Base-by-base conservation (phyloP, 2,888 invertebrate genomes). In the Oligia strigilis region DNA sequence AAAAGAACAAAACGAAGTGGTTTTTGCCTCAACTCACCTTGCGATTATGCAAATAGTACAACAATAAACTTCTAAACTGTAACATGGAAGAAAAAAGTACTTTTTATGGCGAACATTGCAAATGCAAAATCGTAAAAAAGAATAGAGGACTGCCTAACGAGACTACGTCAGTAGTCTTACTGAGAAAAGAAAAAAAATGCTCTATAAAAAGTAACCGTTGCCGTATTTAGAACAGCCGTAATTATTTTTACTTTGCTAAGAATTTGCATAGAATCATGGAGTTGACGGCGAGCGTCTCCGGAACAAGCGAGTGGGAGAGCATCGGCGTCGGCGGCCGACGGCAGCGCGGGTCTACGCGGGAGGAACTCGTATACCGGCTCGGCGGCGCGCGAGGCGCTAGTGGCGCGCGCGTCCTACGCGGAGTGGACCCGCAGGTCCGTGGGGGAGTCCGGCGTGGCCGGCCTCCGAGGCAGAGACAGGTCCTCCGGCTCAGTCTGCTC, bases 401-500 rank as follows among this genome's bases (percentile, higher is more conserved):
- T 87, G 88, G 89, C 89, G 91, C 94, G 94, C 29, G 49, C 64
- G 80, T 64, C 93, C 95, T 97, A 96, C 95, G 96, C 96, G 93
- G 95, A 92, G 93, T 96, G 96, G 93, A 97, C 91, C 93, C 97
- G 96, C 92, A 97, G 94, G 94, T 97, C 97, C 89, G 96, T 95
- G 92, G 96, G 96, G 90, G 96, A 97, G 92, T 96, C 96, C 88
- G 97, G 96, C 92, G 97, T 96, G 92, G 95, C 95, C 92, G 97
- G 96, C 87, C 97, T 93, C 88, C 97, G 94, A 77, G 97, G 97
- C 97, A 99, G 98, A 77, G 99, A 99, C 85, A 99, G 97, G 94
- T 99, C 99, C 94, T 99, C 99, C 13, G 99, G 99, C 94, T 99
- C 99, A 4, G 99, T 99, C 96, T 99, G 99, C 94, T 98, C 99